phyloP scores from a whole-genome alignment of 2,888 invertebrate species.

The Sinelater perroti region DNA sequence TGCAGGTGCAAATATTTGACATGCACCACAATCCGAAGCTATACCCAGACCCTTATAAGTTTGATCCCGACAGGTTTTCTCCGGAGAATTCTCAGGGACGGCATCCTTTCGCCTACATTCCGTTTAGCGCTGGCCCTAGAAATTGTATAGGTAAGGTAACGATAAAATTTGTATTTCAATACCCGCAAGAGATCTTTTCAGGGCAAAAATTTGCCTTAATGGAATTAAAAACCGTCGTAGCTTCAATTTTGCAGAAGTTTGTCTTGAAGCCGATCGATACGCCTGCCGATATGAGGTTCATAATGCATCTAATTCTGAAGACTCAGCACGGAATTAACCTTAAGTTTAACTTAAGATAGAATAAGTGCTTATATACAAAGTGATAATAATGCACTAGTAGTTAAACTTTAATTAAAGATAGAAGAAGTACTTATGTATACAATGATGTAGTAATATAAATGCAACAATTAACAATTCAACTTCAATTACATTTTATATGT shows the following conservation, averaged over 20 bases:
- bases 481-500: too few species aligned
- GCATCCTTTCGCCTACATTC: slow-evolving; percentile 72
- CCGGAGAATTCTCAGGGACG: slow-evolving; percentile 65
- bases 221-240: slow-evolving; percentile 69
- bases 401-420: too few species aligned
- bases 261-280: slow-evolving; percentile 63
- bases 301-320: slow-evolving; percentile 63
- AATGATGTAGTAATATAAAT: too few species aligned
- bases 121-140: slow-evolving; percentile 74
- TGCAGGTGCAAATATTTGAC: slow-evolving; percentile 69
- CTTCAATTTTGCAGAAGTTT: slow-evolving; percentile 65
- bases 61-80: slow-evolving; percentile 76
- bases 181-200: slow-evolving; percentile 46
- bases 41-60: slow-evolving; percentile 71
- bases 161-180: neutral
- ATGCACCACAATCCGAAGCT: slow-evolving; percentile 70
- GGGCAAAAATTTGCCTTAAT: slow-evolving; percentile 74
- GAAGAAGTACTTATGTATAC: too few species aligned
- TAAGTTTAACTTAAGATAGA: too few species aligned
- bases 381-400: too few species aligned
- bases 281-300: slow-evolving; percentile 58
- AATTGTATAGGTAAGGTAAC: slow-evolving; percentile 70
- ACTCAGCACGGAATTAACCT: slow-evolving; percentile 60
- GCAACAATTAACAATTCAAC: too few species aligned
- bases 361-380: too few species aligned